phyloP scores from a whole-genome alignment of 2,113 vertebrate species.

The Psittacula cyanocephala region DNA sequence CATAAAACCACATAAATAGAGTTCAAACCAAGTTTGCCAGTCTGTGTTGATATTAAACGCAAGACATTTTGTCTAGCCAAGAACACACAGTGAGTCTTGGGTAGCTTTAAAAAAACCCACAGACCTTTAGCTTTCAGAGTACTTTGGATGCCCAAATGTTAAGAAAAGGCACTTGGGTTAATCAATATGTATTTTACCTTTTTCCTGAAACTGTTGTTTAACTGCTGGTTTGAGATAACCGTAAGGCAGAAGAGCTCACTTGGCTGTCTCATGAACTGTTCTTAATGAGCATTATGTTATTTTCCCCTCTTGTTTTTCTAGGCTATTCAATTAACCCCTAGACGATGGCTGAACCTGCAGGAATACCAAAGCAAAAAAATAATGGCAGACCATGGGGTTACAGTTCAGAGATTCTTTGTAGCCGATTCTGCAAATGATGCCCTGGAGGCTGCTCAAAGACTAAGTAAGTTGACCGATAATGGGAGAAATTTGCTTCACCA shows the following conservation, averaged over 20 bases:
- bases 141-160: not conserved
- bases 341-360: constrained; percentile 97
- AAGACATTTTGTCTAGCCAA: not conserved
- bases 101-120: not conserved
- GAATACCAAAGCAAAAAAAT: constrained; percentile 99
- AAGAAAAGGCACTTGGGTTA: not conserved
- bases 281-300: constrained; percentile 43
- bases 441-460: constrained; percentile 89
- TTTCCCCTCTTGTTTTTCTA: constrained; percentile 65
- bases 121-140: not conserved
- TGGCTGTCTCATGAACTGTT: constrained; percentile 53
- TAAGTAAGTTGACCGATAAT: constrained; percentile 83
- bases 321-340: constrained; percentile 79
- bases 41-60: not conserved
- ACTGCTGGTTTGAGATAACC: not conserved
- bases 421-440: constrained; percentile 88
- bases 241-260: not conserved
- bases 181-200: not conserved
- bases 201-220: not conserved
- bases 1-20: not conserved
- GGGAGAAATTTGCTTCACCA: not conserved
- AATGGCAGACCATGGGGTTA: constrained; percentile 94
- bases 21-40: not conserved
- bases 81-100: not conserved
- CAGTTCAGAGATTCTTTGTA: constrained; percentile 94